Evolutionary conservation across 2,888 invertebrate species (phyloP).

Genomic region (Yponomeuta malinellus): DNA sequence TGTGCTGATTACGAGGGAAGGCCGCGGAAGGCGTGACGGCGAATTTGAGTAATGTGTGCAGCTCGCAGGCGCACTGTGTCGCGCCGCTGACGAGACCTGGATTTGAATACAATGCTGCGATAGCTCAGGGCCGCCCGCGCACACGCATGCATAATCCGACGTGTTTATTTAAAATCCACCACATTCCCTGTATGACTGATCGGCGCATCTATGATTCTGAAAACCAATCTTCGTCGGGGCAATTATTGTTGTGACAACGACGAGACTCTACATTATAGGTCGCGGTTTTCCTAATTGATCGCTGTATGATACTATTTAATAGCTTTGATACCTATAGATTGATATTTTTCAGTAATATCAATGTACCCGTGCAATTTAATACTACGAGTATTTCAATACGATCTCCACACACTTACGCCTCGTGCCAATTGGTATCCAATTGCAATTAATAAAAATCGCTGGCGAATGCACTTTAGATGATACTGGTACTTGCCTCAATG

Average conservation of each 20-base stretch:
- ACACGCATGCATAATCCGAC: slow-evolving; percentile 63
- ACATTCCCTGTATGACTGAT: slow-evolving; percentile 50
- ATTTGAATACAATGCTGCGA: slow-evolving; percentile 73
- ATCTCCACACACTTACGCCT: background rate
- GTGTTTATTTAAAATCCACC: slow-evolving; percentile 56
- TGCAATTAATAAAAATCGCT: slow-evolving; percentile 45
- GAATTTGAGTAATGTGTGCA: slow-evolving; percentile 43
- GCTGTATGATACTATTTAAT: background rate
- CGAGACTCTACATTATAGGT: background rate
- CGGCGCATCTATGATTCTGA: slow-evolving; percentile 42
- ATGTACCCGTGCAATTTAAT: slow-evolving; percentile 25
- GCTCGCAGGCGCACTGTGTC: slow-evolving; percentile 30
- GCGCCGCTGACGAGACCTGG: slow-evolving; percentile 44
- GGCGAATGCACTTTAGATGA: slow-evolving; percentile 6
- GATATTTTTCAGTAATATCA: background rate
- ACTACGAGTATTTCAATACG: slow-evolving; percentile 27
- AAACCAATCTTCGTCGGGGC: slow-evolving; percentile 29
- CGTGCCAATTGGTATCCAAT: slow-evolving; percentile 51
- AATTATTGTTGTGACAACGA: background rate
- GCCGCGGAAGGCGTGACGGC: slow-evolving; percentile 24
- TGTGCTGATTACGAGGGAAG: slow-evolving; percentile 7
- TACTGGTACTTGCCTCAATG: slow-evolving; percentile 9
- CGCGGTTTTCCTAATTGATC: background rate
- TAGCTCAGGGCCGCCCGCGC: slow-evolving; percentile 65
- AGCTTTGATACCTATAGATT: background rate